A percentile compares a stretch with the other conserved stretches of the same genome.
phyloP scores from a whole-genome alignment of 1,140 invertebrate species.

The Chrysomallon squamiferum region DNA sequence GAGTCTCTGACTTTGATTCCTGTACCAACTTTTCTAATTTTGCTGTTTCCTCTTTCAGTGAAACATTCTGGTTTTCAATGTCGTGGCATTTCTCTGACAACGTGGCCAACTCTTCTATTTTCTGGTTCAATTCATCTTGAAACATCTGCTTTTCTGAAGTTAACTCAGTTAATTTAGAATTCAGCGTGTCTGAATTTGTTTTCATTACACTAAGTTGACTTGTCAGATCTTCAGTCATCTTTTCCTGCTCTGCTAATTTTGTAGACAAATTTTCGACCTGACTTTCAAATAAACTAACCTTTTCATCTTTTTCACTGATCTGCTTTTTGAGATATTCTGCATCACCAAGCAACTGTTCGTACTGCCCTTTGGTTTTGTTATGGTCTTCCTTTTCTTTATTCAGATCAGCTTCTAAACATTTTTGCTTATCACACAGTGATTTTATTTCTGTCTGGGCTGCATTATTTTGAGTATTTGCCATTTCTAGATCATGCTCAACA shows the following conservation, averaged over 20 bases:
- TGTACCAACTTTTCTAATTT: neutral
- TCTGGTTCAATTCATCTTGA: slow-evolving; percentile 8
- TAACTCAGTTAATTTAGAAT: neutral
- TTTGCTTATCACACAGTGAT: too few relatives aligned
- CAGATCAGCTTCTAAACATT: neutral
- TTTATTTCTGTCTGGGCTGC: too few relatives aligned
- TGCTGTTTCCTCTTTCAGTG: too few relatives aligned
- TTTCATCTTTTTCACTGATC: neutral
- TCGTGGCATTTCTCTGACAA: neutral
- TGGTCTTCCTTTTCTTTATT: slow-evolving; percentile 3
- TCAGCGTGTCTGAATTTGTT: neutral
- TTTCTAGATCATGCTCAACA: too few relatives aligned
- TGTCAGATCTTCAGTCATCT: neutral
- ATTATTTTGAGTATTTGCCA: too few relatives aligned
- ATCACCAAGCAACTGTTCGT: neutral
- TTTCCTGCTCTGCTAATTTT: neutral
- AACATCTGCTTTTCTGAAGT: slow-evolving; percentile 1
- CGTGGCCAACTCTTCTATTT: neutral
- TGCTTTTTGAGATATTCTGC: slow-evolving; percentile 1
- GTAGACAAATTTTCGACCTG: neutral
- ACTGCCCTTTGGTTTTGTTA: neutral
- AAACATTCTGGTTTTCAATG: too few relatives aligned
- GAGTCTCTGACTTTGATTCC: neutral
- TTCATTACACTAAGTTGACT: neutral
- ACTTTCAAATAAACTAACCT: neutral